Evolutionary conservation across 2,797 vertebrate genomes (phyloP).

Genomic region (Hemitrygon akajei): DNA sequence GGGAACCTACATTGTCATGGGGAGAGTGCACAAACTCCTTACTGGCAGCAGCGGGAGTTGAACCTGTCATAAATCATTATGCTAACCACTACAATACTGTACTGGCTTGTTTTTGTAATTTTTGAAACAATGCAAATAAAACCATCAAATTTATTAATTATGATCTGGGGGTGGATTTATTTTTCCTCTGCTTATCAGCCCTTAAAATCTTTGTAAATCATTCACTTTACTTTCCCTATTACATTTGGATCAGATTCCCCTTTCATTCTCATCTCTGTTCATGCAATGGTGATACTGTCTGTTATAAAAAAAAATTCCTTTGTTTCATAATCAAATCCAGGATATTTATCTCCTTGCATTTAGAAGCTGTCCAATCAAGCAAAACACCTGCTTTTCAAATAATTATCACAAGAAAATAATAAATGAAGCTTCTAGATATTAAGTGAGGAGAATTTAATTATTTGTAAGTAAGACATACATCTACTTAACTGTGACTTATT

Average conservation of each 20-base stretch:
- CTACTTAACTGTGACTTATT: neutral
- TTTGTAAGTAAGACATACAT: constrained; percentile 7
- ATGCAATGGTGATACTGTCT: neutral
- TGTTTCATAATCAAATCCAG: neutral
- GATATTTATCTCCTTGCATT: neutral
- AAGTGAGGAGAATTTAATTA: neutral
- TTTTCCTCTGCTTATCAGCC: too few species aligned
- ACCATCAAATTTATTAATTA: too few species aligned
- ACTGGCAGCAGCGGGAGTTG: too few species aligned
- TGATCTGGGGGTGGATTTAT: too few species aligned
- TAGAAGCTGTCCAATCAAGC: neutral
- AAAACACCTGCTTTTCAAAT: neutral
- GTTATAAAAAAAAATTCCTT: neutral
- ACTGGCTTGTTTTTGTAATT: too few species aligned
- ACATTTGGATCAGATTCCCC: neutral
- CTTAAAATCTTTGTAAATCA: too few species aligned
- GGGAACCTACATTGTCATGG: too few species aligned
- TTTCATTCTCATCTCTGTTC: neutral
- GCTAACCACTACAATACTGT: too few species aligned
- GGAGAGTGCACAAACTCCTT: too few species aligned
- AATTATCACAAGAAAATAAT: neutral
- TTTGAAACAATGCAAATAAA: too few species aligned
- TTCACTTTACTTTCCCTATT: neutral
- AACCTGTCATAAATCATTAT: too few species aligned
- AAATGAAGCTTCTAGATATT: neutral